These are phyloP conservation scores for Pissodes strobi DNA, from an alignment of 1,140 invertebrate genomes.

Conservation along the genomic window DNA sequence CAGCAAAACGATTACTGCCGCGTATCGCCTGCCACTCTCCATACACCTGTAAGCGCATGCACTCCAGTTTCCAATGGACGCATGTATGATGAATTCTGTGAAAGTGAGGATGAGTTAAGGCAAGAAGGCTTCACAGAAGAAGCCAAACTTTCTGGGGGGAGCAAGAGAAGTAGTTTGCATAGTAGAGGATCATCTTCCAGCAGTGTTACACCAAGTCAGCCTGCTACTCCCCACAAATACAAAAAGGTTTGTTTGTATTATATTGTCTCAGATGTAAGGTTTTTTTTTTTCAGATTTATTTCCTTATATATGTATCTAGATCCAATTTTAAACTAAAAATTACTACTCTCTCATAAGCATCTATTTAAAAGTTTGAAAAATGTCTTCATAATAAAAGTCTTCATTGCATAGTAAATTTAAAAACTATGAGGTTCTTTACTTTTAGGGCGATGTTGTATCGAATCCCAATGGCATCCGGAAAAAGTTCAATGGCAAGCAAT, in stretches of 20 bases:
- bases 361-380: too few species aligned
- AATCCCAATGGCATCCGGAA: slow-evolving; percentile 96
- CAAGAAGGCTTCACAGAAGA: slow-evolving; percentile 80
- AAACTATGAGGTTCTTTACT: too few species aligned
- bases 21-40: slow-evolving; percentile 59
- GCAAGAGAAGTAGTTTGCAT: slow-evolving; percentile 87
- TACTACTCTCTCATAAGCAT: too few species aligned
- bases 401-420: too few species aligned
- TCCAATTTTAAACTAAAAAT: too few species aligned
- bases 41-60: slow-evolving; percentile 57
- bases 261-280: too few species aligned
- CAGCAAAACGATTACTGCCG: slow-evolving; percentile 48
- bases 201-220: slow-evolving; percentile 82
- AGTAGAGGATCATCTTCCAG: slow-evolving; percentile 87
- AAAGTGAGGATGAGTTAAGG: slow-evolving; percentile 88
- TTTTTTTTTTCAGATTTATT: too few species aligned
- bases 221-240: slow-evolving; percentile 93
- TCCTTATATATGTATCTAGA: too few species aligned
- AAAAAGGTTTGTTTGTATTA: slow-evolving; percentile 74
- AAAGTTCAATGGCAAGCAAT: slow-evolving; percentile 99
- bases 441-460: slow-evolving; percentile 88
- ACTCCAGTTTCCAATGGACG: slow-evolving; percentile 64
- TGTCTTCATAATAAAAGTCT: too few species aligned
- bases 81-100: slow-evolving; percentile 79
- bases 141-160: slow-evolving; percentile 68